Percentiles rank a stretch among this genome's conserved stretches.
Evolutionary conservation across 2,113 vertebrate genomes (phyloP).

Genomic region (Catharus minimus): DNA sequence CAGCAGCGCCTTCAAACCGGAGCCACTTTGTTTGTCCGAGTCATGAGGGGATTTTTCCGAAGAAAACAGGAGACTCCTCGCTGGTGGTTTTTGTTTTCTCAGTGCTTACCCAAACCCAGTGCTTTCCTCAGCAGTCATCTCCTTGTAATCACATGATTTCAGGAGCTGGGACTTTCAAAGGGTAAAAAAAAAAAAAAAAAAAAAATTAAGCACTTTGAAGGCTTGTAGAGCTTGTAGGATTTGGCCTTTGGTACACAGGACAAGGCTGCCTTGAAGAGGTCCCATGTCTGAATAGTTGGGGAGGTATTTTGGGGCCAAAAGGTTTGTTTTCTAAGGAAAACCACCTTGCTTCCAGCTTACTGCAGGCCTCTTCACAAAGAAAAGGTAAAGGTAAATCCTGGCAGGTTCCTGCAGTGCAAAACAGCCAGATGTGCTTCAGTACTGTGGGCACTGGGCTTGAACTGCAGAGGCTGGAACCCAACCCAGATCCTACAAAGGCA

Average conservation of each 20-base stretch:
- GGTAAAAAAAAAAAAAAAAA: no score
- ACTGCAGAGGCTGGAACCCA: background rate
- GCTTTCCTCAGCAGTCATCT: background rate
- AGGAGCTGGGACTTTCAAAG: background rate
- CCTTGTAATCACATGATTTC: background rate
- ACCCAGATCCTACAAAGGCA: background rate
- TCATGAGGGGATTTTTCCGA: background rate
- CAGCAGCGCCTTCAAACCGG: rapidly evolving
- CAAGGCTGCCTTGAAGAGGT: background rate
- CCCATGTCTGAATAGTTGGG: background rate
- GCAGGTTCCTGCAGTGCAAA: background rate
- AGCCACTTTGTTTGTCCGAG: rapidly evolving
- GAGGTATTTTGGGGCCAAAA: background rate
- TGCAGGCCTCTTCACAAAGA: background rate
- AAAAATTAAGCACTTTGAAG: background rate
- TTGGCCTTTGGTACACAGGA: background rate
- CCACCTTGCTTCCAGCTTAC: background rate
- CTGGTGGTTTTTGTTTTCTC: background rate
- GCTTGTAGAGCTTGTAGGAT: background rate
- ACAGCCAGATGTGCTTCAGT: rapidly evolving
- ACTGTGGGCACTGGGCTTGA: background rate
- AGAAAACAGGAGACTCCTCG: background rate
- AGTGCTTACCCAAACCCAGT: rapidly evolving
- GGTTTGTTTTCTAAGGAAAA: background rate
- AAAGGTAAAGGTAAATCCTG: background rate